phyloP scores from a whole-genome alignment of 2,888 invertebrate species.

The Eristalis arbustorum region DNA sequence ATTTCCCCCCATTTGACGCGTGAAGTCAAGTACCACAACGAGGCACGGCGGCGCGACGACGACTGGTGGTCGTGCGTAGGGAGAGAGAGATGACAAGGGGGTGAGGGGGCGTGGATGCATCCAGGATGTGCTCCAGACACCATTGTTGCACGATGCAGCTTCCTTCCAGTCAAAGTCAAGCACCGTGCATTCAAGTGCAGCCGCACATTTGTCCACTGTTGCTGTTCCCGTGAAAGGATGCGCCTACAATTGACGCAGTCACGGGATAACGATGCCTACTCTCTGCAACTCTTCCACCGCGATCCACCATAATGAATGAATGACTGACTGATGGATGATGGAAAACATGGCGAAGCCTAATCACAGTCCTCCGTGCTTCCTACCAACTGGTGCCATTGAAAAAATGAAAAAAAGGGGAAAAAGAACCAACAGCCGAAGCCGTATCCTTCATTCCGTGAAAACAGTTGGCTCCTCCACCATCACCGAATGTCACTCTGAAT shows the following conservation, averaged over 20 bases:
- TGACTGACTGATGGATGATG: slow-evolving; percentile 6
- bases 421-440: not conserved
- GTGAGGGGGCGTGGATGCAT: not conserved
- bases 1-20: slow-evolving; percentile 19
- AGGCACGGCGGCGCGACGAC: not conserved
- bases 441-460: not conserved
- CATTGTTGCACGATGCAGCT: slow-evolving; percentile 58
- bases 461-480: slow-evolving; percentile 28
- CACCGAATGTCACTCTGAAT: slow-evolving; percentile 58
- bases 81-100: not conserved
- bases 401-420: slow-evolving; percentile 17
- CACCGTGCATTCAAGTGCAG: slow-evolving; percentile 46
- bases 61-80: slow-evolving; percentile 29
- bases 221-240: slow-evolving; percentile 49
- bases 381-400: slow-evolving; percentile 33
- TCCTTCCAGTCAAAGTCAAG: slow-evolving; percentile 67
- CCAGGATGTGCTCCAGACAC: slow-evolving; percentile 60
- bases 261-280: slow-evolving; percentile 53
- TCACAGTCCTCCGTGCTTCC: slow-evolving; percentile 56
- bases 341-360: slow-evolving; percentile 62
- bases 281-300: not conserved
- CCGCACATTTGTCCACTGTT: slow-evolving; percentile 55
- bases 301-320: not conserved
- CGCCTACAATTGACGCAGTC: slow-evolving; percentile 49
- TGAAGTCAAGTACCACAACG: slow-evolving; percentile 46